Evolutionary conservation across 2,113 vertebrate species (phyloP).

Genomic region (Heterotilapia buettikoferi): DNA sequence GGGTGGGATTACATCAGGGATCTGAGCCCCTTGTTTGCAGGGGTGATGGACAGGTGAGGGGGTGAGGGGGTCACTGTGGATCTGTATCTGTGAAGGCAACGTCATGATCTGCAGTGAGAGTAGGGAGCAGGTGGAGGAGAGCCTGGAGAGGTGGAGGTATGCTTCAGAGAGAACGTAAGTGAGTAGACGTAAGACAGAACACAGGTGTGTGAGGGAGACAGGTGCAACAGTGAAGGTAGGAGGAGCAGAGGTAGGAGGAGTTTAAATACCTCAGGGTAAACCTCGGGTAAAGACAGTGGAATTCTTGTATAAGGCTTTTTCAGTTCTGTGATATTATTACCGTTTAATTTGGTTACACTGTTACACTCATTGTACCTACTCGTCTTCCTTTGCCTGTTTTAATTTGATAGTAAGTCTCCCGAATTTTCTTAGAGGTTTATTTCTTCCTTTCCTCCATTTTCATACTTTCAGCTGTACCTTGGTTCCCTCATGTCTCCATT

Average conservation of each 20-base stretch:
- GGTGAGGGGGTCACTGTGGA: background rate
- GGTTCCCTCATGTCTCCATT: background rate
- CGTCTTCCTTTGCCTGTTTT: background rate
- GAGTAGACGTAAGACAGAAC: background rate
- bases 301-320: background rate
- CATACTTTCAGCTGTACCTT: background rate
- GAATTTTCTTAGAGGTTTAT: background rate
- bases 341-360: background rate
- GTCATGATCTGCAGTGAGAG: background rate
- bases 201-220: background rate
- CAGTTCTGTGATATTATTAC: background rate
- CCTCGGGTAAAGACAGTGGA: background rate
- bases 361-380: background rate
- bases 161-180: background rate
- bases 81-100: background rate
- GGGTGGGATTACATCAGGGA: background rate
- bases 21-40: background rate
- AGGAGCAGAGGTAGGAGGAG: background rate
- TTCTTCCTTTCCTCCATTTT: background rate
- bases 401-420: background rate
- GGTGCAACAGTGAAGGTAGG: background rate
- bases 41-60: background rate
- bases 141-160: background rate
- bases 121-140: background rate
- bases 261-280: background rate